These are phyloP conservation scores for Drosophila guanche DNA, from an alignment of 1,140 invertebrate species.

Conservation along the genomic window DNA sequence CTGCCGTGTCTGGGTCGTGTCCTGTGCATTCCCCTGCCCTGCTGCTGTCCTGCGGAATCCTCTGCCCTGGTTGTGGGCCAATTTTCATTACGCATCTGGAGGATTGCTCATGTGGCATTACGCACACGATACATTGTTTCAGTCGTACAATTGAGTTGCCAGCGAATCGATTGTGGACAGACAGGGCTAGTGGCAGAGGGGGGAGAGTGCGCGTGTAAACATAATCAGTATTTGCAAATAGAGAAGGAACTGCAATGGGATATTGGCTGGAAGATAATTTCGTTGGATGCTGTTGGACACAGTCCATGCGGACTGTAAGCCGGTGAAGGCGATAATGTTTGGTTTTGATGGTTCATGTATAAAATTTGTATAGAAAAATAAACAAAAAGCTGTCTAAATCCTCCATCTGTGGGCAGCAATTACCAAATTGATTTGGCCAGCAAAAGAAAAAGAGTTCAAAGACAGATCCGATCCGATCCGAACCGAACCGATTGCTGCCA, in stretches of 20 bases:
- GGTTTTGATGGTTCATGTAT: no score
- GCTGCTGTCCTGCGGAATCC: not conserved
- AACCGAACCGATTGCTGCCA: constrained; percentile 40
- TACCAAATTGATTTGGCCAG: constrained; percentile 54
- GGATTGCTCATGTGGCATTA: constrained; percentile 76
- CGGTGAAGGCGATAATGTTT: no score
- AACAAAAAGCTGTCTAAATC: not conserved
- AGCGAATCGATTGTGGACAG: constrained; percentile 11
- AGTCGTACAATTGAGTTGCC: constrained; percentile 65
- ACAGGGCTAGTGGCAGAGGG: no score
- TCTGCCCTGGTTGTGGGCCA: constrained; percentile 49
- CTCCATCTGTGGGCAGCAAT: constrained; percentile 52
- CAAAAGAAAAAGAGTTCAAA: constrained; percentile 11
- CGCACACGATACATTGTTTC: constrained; percentile 72
- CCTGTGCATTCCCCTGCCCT: not conserved
- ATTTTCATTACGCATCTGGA: constrained; percentile 77
- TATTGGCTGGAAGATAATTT: no score
- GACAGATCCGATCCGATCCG: constrained; percentile 27
- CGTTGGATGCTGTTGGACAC: no score
- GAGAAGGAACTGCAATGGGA: constrained; percentile 42
- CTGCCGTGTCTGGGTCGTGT: not conserved
- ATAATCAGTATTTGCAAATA: constrained; percentile 82
- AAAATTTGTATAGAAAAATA: no score
- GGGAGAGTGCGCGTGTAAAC: constrained; percentile 69
- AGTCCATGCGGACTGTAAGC: no score